phyloP scores from a whole-genome alignment of 1,140 invertebrate species.

The Zaprionus camerounensis region DNA sequence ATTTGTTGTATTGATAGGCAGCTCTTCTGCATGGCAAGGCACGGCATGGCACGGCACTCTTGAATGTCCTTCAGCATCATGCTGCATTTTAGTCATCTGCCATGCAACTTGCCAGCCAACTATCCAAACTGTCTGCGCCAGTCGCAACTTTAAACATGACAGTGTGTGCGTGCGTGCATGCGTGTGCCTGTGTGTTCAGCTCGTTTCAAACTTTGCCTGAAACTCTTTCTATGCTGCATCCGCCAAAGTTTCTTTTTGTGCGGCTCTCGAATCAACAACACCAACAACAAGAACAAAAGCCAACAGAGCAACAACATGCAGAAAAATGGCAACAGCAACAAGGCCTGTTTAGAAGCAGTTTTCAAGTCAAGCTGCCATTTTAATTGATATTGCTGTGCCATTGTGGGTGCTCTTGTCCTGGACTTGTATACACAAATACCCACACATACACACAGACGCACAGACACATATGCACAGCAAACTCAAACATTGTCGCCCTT shows the following conservation, averaged over 20 bases:
- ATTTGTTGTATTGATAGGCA: constrained; percentile 47
- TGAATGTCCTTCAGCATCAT: constrained; percentile 41
- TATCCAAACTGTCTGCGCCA: constrained; percentile 75
- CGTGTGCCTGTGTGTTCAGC: constrained; percentile 13
- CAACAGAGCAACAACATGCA: neutral
- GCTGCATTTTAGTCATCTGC: constrained; percentile 55
- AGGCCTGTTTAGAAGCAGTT: constrained; percentile 56
- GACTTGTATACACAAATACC: constrained; percentile 23
- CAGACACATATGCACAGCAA: neutral
- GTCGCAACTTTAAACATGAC: constrained; percentile 46
- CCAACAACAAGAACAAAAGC: constrained; percentile 21
- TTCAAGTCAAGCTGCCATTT: constrained; percentile 74
- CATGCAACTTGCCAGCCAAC: constrained; percentile 55
- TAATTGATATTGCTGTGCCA: constrained; percentile 72
- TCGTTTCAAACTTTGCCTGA: constrained; percentile 49
- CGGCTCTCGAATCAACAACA: constrained; percentile 54
- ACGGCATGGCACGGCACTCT: constrained; percentile 4
- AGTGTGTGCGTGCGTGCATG: neutral
- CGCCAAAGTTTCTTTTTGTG: constrained; percentile 62
- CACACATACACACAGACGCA: constrained; percentile 14
- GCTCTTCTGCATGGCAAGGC: constrained; percentile 28
- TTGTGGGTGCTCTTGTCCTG: constrained; percentile 3
- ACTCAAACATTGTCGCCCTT: constrained; percentile 48
- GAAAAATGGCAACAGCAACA: constrained; percentile 27
- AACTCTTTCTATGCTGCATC: constrained; percentile 34